Evolutionary conservation across 2,113 vertebrate genomes (phyloP).

Genomic region (Trogon melanurus): DNA sequence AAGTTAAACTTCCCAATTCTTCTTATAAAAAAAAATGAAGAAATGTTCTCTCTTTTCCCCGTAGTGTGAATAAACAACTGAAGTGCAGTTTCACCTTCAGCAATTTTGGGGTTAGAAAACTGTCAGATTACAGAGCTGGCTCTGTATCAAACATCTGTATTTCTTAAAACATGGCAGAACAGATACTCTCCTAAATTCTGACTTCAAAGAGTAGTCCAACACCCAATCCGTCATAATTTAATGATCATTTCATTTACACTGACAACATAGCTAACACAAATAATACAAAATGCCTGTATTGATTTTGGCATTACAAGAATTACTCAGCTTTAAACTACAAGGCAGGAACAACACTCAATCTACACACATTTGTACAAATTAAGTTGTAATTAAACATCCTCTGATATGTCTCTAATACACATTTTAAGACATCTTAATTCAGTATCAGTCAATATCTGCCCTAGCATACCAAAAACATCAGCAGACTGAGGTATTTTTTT

Average conservation of each 20-base stretch:
- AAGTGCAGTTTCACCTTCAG: not conserved
- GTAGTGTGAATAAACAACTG: not conserved
- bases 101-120: not conserved
- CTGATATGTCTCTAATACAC: not conserved
- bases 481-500: not conserved
- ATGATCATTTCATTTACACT: not conserved
- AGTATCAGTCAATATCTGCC: not conserved
- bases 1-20: not conserved
- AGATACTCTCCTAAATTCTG: not conserved
- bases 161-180: not conserved
- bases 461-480: not conserved
- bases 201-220: not conserved
- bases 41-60: rapidly evolving
- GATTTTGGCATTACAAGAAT: not conserved
- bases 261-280: not conserved
- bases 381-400: not conserved
- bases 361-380: not conserved
- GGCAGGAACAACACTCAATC: not conserved
- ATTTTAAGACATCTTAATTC: not conserved
- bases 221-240: not conserved
- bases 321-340: not conserved
- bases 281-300: not conserved
- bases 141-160: not conserved
- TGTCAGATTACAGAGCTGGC: not conserved
- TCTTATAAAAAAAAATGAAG: not conserved